Evolutionary conservation across 2,797 vertebrate genomes (phyloP).

Genomic region (Scolopax rusticola): DNA sequence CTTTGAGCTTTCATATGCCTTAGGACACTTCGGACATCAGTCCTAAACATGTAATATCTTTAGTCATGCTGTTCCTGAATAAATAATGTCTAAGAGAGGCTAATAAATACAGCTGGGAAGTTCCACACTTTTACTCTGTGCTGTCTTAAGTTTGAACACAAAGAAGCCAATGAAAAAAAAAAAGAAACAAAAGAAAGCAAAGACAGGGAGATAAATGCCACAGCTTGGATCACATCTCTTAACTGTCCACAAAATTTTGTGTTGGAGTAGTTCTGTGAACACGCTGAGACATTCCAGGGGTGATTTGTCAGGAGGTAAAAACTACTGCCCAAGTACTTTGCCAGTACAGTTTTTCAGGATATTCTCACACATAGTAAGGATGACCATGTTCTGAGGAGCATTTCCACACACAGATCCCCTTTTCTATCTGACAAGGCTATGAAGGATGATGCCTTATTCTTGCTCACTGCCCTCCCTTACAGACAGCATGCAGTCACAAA

Average conservation of each 20-base stretch:
- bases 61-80: background rate
- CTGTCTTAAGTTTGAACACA: background rate
- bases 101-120: background rate
- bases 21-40: background rate
- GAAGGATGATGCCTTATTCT: background rate
- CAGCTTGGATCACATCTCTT: background rate
- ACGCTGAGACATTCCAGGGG: rapidly evolving
- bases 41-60: background rate
- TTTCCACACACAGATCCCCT: background rate
- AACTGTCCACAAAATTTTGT: background rate
- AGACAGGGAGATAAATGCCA: background rate
- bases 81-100: background rate
- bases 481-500: rapidly evolving
- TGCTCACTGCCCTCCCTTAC: background rate
- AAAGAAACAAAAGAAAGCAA: background rate
- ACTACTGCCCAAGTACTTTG: rapidly evolving
- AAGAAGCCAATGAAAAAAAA: background rate
- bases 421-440: background rate
- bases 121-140: background rate
- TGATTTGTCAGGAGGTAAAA: background rate
- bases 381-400: background rate
- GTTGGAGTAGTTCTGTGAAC: background rate
- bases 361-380: background rate
- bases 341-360: background rate
- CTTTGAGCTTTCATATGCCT: background rate